phyloP scores from a whole-genome alignment of 2,797 vertebrate species.

The Sphenopsis melanotis region DNA sequence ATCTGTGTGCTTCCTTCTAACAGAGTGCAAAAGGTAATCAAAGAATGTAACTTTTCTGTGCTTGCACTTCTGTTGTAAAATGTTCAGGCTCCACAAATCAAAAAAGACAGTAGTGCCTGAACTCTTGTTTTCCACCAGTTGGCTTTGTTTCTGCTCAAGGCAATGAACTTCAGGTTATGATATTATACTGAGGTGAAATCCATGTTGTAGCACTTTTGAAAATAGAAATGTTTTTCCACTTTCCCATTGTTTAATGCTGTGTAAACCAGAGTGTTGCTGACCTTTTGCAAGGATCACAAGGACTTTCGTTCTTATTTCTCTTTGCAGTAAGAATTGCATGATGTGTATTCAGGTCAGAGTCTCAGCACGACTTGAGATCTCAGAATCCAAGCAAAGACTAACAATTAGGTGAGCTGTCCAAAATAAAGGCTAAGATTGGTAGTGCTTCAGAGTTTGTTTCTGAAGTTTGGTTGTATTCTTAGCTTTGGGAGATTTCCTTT shows the following conservation, averaged over 20 bases:
- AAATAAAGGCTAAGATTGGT: background rate
- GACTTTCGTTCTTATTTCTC: background rate
- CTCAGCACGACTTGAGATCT: background rate
- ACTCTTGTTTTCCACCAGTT: background rate
- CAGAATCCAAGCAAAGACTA: background rate
- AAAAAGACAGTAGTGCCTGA: background rate
- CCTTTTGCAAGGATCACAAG: background rate
- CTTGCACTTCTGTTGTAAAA: background rate
- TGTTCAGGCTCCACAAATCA: background rate
- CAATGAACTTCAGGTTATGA: background rate
- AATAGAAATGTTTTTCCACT: background rate
- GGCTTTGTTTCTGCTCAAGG: background rate
- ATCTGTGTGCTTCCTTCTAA: background rate
- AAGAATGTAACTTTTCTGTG: background rate
- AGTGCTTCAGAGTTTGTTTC: background rate
- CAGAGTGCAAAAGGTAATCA: background rate
- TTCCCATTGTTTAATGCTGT: background rate
- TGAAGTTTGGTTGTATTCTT: background rate
- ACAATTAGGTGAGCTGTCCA: background rate
- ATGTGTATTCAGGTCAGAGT: background rate
- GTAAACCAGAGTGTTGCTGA: background rate
- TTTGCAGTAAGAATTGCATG: background rate
- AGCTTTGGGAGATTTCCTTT: background rate
- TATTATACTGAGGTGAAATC: background rate
- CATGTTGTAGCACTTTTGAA: background rate